Percentiles rank a stretch among this genome's conserved stretches.
These are phyloP conservation scores for Phania funesta DNA, from an alignment of 2,888 invertebrate genomes.

Conservation along the genomic window DNA sequence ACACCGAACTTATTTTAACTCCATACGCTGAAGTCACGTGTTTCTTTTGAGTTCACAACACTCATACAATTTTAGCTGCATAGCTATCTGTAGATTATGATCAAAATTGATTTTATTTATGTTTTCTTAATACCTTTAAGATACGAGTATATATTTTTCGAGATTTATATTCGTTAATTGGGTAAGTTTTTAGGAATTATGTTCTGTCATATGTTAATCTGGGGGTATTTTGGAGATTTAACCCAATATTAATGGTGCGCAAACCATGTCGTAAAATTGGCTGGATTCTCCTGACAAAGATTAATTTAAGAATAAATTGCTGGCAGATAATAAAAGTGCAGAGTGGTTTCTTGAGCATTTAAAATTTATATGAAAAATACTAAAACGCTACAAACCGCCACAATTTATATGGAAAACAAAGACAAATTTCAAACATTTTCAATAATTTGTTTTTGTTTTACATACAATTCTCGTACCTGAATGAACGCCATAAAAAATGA, in stretches of 20 bases:
- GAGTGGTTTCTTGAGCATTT: not conserved
- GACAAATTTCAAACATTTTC: too few relatives aligned
- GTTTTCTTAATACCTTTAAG: constrained; percentile 43
- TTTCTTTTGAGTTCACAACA: not conserved
- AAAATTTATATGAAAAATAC: too few relatives aligned
- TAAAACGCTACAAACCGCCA: too few relatives aligned
- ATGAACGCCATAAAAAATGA: too few relatives aligned
- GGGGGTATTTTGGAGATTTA: constrained; percentile 8
- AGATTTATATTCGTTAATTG: constrained; percentile 29
- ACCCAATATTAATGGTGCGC: constrained; percentile 36
- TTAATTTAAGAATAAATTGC: constrained; percentile 11
- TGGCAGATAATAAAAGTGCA: not conserved
- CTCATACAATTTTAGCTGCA: not conserved
- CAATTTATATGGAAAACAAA: too few relatives aligned
- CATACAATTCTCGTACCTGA: too few relatives aligned
- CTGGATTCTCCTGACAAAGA: constrained; percentile 8
- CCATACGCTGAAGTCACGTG: constrained; percentile 50
- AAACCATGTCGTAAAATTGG: constrained; percentile 63
- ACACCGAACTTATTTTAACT: constrained; percentile 36
- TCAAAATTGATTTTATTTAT: constrained; percentile 64
- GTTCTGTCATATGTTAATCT: constrained; percentile 51
- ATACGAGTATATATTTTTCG: constrained; percentile 20
- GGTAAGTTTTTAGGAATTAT: constrained; percentile 21
- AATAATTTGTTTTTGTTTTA: too few relatives aligned
- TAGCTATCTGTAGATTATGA: constrained; percentile 46